phyloP scores from a whole-genome alignment of 2,113 vertebrate species.

The Spea multiplicata region DNA sequence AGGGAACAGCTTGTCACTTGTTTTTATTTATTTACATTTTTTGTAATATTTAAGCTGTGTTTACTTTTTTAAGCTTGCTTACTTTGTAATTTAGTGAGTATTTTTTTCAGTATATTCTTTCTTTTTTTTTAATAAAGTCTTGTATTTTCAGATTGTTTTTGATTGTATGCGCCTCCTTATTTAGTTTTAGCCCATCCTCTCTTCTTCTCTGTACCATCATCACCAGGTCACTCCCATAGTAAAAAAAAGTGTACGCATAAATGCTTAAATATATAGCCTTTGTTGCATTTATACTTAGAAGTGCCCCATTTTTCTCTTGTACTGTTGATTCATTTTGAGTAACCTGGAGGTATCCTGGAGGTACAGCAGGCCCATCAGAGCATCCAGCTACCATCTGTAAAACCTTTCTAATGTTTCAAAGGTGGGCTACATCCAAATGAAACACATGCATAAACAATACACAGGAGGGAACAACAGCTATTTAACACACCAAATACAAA shows the following conservation, averaged over 20 bases:
- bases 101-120: too few species aligned
- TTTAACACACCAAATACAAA: neutral
- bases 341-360: conserved; percentile 18
- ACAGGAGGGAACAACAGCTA: neutral
- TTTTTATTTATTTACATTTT: too few species aligned
- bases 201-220: too few species aligned
- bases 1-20: too few species aligned
- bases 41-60: too few species aligned
- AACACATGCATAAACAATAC: conserved; percentile 5
- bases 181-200: too few species aligned
- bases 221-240: too few species aligned
- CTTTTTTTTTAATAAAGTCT: too few species aligned
- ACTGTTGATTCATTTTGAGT: neutral
- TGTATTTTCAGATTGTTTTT: too few species aligned
- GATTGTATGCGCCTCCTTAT: too few species aligned
- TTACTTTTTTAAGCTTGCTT: too few species aligned
- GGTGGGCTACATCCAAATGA: neutral
- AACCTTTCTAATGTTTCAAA: neutral
- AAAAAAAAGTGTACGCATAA: neutral
- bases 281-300: neutral
- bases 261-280: neutral
- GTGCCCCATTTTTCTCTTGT: neutral
- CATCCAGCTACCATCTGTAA: conserved; percentile 19
- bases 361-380: conserved; percentile 13
- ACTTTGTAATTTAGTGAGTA: too few species aligned